Evolutionary conservation across 2,888 invertebrate genomes (phyloP), one percentile per base, ranked within the genome.

Genomic region (Scaptomyza reducta): DNA sequence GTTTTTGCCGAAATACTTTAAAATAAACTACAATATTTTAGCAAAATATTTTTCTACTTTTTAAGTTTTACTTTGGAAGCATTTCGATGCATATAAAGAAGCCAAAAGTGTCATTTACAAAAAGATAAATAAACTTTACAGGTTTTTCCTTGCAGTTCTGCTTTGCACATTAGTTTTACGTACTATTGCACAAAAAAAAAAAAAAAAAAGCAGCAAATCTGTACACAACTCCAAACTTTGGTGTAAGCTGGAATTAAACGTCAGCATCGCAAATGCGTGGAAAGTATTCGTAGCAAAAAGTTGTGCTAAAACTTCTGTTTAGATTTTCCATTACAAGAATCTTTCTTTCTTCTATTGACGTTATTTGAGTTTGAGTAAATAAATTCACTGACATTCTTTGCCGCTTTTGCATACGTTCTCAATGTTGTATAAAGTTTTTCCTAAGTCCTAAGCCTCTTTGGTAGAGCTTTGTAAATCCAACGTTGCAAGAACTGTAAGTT

Each of bases 211-310:
- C n/a, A n/a, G n/a, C 47, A 51, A 69, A 58, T 69, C 56, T 42
- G 16, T 54, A 11, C 47, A 31, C 33, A 53, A 49, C 11, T 25
- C 38, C 35, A 72, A 72, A 70, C 44, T 72, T 72, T 49, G 14
- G n/a, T 18, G 27, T 31, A 29, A 55, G 45, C 41, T 11, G 22
- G 53, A 59, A 56, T 59, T 66, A 46, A 55, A 65, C 45, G 49
- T 45, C 57, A 50, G 41, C 40, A 35, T 46, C 11, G 49, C 29
- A 51, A 66, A 40, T 53, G 38, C 41, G 44, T 35, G 29, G 44
- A 53, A 66, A 60, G 50, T 11, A 50, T 11, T 25, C 5, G 47
- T 31, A 22, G 16, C 35, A 33, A 33, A 22, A 74, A 68, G 41
- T 45, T 54, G 51, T 16, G 14, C 33, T 18, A 9, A 46, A 66